A percentile compares a stretch with the other conserved stretches of the same genome.
Conservation (phyloP, 2,797 vertebrate species). For the Acanthiza pusilla region DNA sequence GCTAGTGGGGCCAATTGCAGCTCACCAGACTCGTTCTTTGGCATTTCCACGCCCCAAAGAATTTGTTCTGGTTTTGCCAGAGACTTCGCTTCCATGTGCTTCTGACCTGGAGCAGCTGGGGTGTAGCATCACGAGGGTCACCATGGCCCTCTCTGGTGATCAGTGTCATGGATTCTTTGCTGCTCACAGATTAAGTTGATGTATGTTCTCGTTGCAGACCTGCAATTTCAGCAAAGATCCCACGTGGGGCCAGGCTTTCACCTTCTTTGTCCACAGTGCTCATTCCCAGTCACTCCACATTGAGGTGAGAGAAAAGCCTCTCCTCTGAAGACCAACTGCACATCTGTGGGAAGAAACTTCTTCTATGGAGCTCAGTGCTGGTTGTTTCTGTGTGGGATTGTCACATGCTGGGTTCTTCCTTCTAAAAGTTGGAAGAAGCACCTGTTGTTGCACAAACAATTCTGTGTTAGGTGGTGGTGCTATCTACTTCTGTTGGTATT, state of each 20-base stretch:
- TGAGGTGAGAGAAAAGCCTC: slow-evolving; percentile 76
- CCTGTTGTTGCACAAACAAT: neutral
- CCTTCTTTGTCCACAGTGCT: slow-evolving; percentile 87
- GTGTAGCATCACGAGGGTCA: neutral
- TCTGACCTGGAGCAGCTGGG: neutral
- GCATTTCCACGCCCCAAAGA: neutral
- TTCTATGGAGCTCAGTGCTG: neutral
- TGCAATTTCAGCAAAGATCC: slow-evolving; percentile 85
- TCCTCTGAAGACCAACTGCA: neutral
- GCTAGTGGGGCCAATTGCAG: neutral
- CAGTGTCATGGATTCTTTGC: neutral
- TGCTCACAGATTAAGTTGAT: neutral
- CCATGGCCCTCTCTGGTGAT: neutral
- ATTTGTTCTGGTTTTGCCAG: neutral
- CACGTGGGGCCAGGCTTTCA: slow-evolving; percentile 88
- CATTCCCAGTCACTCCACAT: slow-evolving; percentile 80
- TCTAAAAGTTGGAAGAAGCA: neutral
- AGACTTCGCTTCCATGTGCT: neutral
- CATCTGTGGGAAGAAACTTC: neutral
- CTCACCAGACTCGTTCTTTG: slow-evolving; percentile 12
- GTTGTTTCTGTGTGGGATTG: neutral
- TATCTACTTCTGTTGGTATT: neutral
- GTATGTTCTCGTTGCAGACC: slow-evolving; percentile 70
- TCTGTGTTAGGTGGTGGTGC: neutral
- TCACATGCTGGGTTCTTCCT: neutral